Evolutionary conservation across 30 jellyfish, hydroid and myxozoan genomes (phyloP), one percentile per base, ranked within the genome.

Genomic region (Aurelia sp.): DNA sequence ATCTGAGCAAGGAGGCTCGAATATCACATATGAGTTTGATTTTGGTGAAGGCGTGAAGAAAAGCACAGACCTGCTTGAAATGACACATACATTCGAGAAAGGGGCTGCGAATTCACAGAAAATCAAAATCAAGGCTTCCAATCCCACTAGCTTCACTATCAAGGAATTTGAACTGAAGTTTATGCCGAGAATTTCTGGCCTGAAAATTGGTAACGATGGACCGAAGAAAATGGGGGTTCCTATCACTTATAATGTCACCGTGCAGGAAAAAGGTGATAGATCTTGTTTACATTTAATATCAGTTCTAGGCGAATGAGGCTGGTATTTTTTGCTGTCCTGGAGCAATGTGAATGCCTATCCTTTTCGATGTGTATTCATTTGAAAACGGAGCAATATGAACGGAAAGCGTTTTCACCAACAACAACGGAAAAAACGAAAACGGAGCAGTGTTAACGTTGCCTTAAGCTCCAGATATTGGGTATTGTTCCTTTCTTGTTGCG

Each of bases 1-100:
- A 30, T 55, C 33, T n/a, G 75, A 76, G 52, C 97, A 89, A 60
- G 55, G 48, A 9, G 97, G 97, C 74, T 70, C 92, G 33, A 89
- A 89, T 74, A 68, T 89, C 3, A 89, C 97, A 13, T 72, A 63
- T 51, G 58, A 19, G 8, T 48, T 57, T 21, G 72, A 70, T 5
- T 80, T 80, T 66, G 86, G 84, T 19, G 90, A 60, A 13, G 80
- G 57, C 31, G 30, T 20, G 57, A 82, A 60, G n/a, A 57, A 22
- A 7, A 77, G 10, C 50, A 77, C 96, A 18, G 59, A 44, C 16
- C 63, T 9, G 19, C 51, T 57, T 20, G 47, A 71, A 27, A 10
- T 59, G 53, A 59, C 69, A 60, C 93, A 89, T 76, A 71, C 85
- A 7, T 89, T 35, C 81, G 30, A 47, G 18, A 69, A 86, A 35